Conservation (phyloP, 2,113 vertebrate species). For the Clinocottus analis region DNA sequence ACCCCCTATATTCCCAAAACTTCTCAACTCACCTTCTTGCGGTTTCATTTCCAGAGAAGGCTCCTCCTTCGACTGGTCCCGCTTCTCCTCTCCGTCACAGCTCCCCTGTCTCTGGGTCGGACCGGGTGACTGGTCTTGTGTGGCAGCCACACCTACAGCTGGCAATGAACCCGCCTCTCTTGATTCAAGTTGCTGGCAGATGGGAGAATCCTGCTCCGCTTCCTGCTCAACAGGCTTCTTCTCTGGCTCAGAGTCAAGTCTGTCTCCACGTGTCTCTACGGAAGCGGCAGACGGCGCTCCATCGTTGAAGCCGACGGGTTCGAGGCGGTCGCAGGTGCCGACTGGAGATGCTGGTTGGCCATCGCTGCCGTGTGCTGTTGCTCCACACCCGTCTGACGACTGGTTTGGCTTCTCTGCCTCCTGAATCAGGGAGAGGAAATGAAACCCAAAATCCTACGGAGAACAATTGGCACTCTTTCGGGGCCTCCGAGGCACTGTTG, state of each 20-base stretch:
- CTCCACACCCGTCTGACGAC: conserved; percentile 32
- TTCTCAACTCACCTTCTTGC: conserved; percentile 82
- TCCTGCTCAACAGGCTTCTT: conserved; percentile 37
- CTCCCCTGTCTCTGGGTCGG: conserved; percentile 22
- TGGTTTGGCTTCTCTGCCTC: conserved; percentile 35
- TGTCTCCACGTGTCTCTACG: conserved; percentile 18
- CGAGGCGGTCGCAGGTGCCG: conserved; percentile 27
- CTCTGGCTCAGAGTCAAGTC: conserved; percentile 41
- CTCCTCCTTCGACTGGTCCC: conserved; percentile 86
- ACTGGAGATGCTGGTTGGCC: conserved; percentile 35
- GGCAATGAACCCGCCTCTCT: conserved; percentile 5
- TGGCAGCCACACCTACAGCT: neutral
- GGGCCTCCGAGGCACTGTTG: neutral
- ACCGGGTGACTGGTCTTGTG: neutral
- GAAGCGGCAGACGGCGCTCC: neutral
- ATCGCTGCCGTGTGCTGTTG: conserved; percentile 13
- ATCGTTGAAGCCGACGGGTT: conserved; percentile 12
- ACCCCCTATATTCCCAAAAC: neutral
- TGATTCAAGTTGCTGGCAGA: conserved; percentile 28
- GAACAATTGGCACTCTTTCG: neutral
- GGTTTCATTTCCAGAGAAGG: conserved; percentile 76
- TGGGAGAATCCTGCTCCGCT: conserved; percentile 45
- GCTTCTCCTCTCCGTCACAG: conserved; percentile 82
- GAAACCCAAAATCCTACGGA: neutral
- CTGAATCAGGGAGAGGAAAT: conserved; percentile 37